Conservation (phyloP, 2,797 vertebrate genomes). For the Clarias platycephalus region DNA sequence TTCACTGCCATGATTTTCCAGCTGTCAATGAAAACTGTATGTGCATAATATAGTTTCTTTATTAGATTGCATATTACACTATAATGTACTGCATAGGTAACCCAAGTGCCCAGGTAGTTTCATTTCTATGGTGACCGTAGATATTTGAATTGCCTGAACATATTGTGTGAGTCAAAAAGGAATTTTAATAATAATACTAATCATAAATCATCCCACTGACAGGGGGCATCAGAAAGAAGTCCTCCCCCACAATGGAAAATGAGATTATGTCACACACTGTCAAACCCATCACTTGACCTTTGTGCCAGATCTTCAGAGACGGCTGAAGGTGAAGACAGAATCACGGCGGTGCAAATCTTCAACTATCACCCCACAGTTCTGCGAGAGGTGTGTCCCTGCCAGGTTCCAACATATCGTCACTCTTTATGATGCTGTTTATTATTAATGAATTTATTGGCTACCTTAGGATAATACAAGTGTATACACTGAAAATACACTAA, state of each 20-base stretch:
- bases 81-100: background rate
- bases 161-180: background rate
- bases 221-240: constrained; percentile 11
- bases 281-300: constrained; percentile 26
- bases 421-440: constrained; percentile 18
- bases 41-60: background rate
- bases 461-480: constrained; percentile 26
- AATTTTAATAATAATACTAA: background rate
- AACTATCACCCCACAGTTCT: background rate
- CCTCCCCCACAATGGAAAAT: constrained; percentile 6
- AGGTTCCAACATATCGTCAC: background rate
- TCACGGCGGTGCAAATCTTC: background rate
- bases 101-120: background rate
- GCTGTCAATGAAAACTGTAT: background rate
- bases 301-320: constrained; percentile 31
- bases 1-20: background rate
- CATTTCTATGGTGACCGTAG: background rate
- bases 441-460: constrained; percentile 48
- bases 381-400: background rate
- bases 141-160: background rate
- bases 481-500: constrained; percentile 30
- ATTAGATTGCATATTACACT: background rate
- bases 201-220: constrained; percentile 27
- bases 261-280: background rate
- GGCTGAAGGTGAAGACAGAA: constrained; percentile 23